Percentiles rank a stretch among this genome's conserved stretches.
Conservation (phyloP, 2,113 vertebrate genomes). For the Pachyramphus minor region DNA sequence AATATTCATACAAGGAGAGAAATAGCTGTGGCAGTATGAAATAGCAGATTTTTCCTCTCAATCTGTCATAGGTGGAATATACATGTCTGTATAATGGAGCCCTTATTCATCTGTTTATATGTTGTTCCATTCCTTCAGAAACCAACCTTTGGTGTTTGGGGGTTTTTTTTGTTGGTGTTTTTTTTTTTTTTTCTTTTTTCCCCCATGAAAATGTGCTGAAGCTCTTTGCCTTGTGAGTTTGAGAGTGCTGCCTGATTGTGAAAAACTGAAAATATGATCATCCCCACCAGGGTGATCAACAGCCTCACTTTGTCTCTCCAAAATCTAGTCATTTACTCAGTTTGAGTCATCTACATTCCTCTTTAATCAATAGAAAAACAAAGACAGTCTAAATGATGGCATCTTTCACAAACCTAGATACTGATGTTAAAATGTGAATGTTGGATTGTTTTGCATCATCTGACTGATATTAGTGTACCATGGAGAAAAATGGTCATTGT, state of each 20-base stretch:
- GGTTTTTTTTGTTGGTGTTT: too few relatives aligned
- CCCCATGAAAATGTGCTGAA: background rate
- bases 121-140: background rate
- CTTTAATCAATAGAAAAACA: background rate
- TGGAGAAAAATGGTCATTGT: background rate
- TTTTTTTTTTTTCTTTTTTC: background rate
- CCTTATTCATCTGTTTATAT: constrained; percentile 25
- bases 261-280: background rate
- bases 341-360: background rate
- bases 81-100: background rate
- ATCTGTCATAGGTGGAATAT: background rate
- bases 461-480: background rate
- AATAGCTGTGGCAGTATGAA: background rate
- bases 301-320: background rate
- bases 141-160: background rate
- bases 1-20: constrained; percentile 35
- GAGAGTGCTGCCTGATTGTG: background rate
- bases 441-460: background rate
- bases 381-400: background rate
- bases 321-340: background rate
- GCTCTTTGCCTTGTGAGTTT: background rate
- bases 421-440: background rate
- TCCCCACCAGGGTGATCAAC: background rate
- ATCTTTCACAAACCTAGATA: background rate
- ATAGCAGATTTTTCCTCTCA: constrained; percentile 5